Evolutionary conservation across 2,888 invertebrate species (phyloP), one percentile per base, ranked within the genome.

Genomic region (Amblyjoppa fuscipennis): DNA sequence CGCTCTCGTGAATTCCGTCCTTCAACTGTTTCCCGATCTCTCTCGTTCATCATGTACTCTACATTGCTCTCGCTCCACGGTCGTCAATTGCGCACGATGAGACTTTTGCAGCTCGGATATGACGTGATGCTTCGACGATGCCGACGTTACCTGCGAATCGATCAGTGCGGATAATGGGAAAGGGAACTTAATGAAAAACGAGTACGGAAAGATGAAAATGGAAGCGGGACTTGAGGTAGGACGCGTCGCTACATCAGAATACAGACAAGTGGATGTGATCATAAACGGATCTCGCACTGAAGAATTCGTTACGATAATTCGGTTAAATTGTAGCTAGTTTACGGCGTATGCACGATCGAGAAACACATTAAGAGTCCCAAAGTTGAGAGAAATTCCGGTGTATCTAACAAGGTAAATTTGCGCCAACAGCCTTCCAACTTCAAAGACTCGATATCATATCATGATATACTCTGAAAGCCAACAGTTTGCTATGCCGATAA

Each of bases 1-100:
- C 82, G 31, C 70, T 25, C 53, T 76, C 68, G 76, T 71, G 51
- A 85, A 85, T 66, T 75, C 51, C 49, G 49, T 70, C 34, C 56
- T 41, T 51, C 51, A 41, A 69, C 45, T 71, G 34, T 56, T n/a
- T 73, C 16, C 31, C 75, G 31, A 45, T 59, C 66, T 69, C 31
- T 56, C 25, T 51, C 25, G 25, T 66, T 71, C 38, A 66, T 56
- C 41, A 68, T 20, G 56, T 31, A 66, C 56, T 59, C 56, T 5
- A 20, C 51, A 7, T 7, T 25, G 11, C 2, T 25, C 7, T 76
- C 70, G 28, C 45, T 53, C 11, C 20, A 7, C n/a, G 16, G 31
- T 66, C 71, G 6, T 45, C 56, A 31, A 41, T 45, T 9, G n/a
- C 9, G 41, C 34, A 49, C 75, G 59, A 53, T 4, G 53, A 71